phyloP scores from a whole-genome alignment of 2,797 vertebrate genomes.

The Sternotherus odoratus region DNA sequence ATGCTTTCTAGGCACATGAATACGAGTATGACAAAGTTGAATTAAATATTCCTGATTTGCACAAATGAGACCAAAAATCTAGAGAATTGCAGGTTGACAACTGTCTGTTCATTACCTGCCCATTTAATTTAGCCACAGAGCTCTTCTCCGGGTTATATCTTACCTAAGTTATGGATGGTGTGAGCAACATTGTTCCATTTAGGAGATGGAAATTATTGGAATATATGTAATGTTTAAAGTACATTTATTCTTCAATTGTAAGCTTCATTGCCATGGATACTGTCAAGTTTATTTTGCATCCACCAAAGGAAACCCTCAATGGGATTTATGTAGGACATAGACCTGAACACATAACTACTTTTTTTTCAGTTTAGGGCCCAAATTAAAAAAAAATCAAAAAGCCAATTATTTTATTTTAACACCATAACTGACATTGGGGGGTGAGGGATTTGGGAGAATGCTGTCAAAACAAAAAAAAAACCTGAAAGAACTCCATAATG shows the following conservation, averaged over 20 bases:
- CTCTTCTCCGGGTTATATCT: constrained; percentile 9
- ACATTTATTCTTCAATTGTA: background rate
- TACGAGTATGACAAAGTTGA: background rate
- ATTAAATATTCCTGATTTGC: background rate
- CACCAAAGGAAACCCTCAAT: background rate
- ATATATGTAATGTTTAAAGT: constrained; percentile 17
- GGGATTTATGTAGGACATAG: background rate
- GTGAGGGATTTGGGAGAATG: too few species aligned
- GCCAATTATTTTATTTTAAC: too few species aligned
- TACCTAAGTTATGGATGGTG: background rate
- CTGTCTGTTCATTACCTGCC: background rate
- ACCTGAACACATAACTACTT: too few species aligned
- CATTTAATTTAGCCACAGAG: background rate
- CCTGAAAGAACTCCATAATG: background rate
- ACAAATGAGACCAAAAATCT: background rate
- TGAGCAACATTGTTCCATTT: background rate
- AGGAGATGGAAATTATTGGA: background rate
- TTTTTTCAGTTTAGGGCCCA: too few species aligned
- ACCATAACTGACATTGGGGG: too few species aligned
- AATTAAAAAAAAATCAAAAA: too few species aligned
- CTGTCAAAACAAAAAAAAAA: background rate
- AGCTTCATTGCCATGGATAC: background rate
- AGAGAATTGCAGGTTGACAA: background rate
- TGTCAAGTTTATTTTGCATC: background rate
- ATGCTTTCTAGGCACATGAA: background rate